These are phyloP conservation scores for Lepidurus couesii DNA, from an alignment of 1,140 invertebrate species.

Conservation along the genomic window DNA sequence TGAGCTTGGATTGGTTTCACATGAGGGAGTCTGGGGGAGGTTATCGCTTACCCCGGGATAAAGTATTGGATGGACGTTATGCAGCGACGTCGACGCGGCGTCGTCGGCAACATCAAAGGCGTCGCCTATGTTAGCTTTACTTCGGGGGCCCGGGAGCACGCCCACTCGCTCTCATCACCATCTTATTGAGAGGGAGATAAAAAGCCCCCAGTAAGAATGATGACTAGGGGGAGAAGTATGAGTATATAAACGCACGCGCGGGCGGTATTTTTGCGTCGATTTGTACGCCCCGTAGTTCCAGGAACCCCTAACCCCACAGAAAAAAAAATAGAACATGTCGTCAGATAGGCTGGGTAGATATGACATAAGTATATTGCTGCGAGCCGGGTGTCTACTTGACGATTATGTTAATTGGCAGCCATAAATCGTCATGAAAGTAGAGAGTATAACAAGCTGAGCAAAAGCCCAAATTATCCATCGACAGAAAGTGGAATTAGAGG, in stretches of 20 bases:
- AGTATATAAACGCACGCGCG: neutral
- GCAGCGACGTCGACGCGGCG: conserved; percentile 1
- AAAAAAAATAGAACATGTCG: no score
- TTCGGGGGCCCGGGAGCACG: neutral
- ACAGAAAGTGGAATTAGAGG: neutral
- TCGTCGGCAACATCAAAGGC: conserved; percentile 20
- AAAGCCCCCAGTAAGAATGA: neutral
- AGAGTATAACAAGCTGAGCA: no score
- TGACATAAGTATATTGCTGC: no score
- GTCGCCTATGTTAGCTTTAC: conserved; percentile 13
- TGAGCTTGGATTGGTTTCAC: conserved; percentile 19
- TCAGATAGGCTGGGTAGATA: no score
- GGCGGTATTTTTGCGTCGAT: neutral
- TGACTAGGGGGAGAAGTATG: neutral
- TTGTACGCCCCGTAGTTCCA: no score
- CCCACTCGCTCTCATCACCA: conserved; percentile 12
- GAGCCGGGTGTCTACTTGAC: no score
- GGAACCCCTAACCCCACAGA: no score
- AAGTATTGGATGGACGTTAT: neutral
- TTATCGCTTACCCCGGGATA: neutral
- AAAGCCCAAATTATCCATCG: neutral
- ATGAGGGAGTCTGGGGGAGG: neutral
- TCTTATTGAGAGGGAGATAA: conserved; percentile 19
- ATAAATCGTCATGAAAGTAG: no score
- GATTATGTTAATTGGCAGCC: no score